Evolutionary conservation across 1,140 invertebrate species (phyloP), one percentile per base, ranked within the genome.

Genomic region (Adoxophyes honmai): DNA sequence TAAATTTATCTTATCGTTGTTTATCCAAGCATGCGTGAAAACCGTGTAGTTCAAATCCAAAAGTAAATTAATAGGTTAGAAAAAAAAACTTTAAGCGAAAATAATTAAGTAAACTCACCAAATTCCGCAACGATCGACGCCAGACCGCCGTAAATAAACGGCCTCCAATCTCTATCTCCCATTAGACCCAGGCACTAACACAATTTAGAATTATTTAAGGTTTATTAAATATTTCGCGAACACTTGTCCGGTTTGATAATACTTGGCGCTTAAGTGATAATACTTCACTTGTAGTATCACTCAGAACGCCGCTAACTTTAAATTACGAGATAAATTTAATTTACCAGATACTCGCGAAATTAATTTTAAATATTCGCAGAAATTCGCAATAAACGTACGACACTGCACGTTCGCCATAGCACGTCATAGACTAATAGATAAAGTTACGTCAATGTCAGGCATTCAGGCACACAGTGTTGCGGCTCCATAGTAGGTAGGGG

Each of bases 61-160:
- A 60, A 56, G 38, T 51, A 55, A 57, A 54, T 57, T 16, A 10
- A 38, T 61, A 55, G 48, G 51, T 16, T 35, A 37, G 39, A 53
- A 66, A 59, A 36, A n/a, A 55, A 48, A 39, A 34, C 36, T 48
- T 10, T 28, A 56, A 52, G 33, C 37, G 42, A n/a, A 37, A 39
- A 33, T 48, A 59, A 52, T 37, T 37, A 58, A 8, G 56, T 42
- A 57, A 52, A 80, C 90, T 92, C 92, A 98, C 97, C 96, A 89
- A 96, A 96, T 92, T 98, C 97, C 57, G 97, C 97, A 70, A 95
- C 93, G 72, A 97, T 96, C 36, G 97, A 98, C 82, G 97, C 96
- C 67, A 98, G 81, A 61, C 97, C 89, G 80, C 97, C 97, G 91
- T 97, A 98, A 73, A 98, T 89, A 91, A 98, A 98, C 75, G 96